Evolutionary conservation across 92 coral and sea anemone species (phyloP).

Genomic region (Porites lobata): DNA sequence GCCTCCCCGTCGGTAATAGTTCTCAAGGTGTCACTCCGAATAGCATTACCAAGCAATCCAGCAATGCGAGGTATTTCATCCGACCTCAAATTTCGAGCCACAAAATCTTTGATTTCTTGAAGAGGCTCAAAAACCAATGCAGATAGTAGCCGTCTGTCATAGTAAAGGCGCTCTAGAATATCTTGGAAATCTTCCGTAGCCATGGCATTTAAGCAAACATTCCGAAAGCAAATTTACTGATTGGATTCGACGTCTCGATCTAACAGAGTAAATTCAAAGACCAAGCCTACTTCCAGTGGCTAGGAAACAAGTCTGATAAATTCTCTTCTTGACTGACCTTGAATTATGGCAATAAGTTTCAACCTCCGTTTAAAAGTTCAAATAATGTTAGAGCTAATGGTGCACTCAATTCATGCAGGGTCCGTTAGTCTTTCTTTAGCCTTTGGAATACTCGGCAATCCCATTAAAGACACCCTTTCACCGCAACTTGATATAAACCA

Average conservation of each 20-base stretch:
- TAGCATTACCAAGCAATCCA: constrained; percentile 62
- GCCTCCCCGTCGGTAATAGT: constrained; percentile 76
- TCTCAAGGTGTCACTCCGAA: constrained; percentile 64
- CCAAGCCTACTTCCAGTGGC: not conserved
- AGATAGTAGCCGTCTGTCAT: constrained; percentile 74
- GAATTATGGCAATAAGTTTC: not conserved
- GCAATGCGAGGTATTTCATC: constrained; percentile 69
- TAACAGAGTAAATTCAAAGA: no score
- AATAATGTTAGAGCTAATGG: not conserved
- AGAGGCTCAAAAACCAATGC: constrained; percentile 76
- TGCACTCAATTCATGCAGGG: not conserved
- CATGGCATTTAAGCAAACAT: not conserved
- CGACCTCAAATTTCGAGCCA: constrained; percentile 65
- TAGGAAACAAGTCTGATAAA: not conserved
- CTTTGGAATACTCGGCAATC: constrained; percentile 4
- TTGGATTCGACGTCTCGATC: no score
- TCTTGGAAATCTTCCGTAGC: constrained; percentile 14
- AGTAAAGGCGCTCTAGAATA: constrained; percentile 27
- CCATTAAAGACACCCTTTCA: not conserved
- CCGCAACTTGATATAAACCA: not conserved
- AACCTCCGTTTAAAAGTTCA: not conserved
- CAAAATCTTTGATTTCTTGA: constrained; percentile 69
- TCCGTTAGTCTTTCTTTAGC: not conserved
- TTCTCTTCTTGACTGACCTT: not conserved
- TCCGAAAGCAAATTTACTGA: not conserved